These are phyloP conservation scores for Cervus canadensis DNA, from an alignment of 2,113 vertebrate genomes.

Conservation along the genomic window DNA sequence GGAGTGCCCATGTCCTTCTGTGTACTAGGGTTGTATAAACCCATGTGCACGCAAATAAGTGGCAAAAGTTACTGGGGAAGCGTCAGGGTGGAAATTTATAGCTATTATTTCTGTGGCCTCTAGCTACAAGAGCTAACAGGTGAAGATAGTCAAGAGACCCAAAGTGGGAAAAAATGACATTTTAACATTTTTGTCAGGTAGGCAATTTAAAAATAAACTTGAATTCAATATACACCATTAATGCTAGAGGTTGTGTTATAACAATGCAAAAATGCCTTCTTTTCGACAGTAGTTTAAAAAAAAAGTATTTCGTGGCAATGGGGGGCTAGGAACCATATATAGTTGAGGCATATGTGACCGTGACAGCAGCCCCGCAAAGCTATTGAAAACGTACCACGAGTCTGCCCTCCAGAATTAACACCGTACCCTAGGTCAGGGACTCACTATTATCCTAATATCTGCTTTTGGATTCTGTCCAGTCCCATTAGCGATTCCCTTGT, in stretches of 20 bases:
- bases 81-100: conserved; percentile 7
- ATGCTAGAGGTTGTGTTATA: no score
- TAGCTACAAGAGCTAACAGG: conserved; percentile 58
- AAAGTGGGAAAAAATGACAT: conserved; percentile 44
- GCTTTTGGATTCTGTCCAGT: conserved; percentile 87
- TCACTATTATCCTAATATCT: conserved; percentile 84
- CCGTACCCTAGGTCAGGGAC: conserved; percentile 82
- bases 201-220: conserved; percentile 72
- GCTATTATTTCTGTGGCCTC: conserved; percentile 69
- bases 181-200: conserved; percentile 69
- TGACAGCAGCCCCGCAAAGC: conserved; percentile 70
- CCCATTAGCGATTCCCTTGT: conserved; percentile 82
- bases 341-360: conserved; percentile 71
- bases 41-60: neutral
- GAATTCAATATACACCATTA: conserved; percentile 61
- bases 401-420: conserved; percentile 80
- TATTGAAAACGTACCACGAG: conserved; percentile 73
- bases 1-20: neutral
- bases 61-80: neutral
- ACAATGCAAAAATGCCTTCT: no score
- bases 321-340: conserved; percentile 63
- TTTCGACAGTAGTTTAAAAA: neutral
- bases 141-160: conserved; percentile 62
- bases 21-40: neutral
- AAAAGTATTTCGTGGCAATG: neutral